Evolutionary conservation across 2,797 vertebrate species (phyloP).

Genomic region (Muscicapa striata): DNA sequence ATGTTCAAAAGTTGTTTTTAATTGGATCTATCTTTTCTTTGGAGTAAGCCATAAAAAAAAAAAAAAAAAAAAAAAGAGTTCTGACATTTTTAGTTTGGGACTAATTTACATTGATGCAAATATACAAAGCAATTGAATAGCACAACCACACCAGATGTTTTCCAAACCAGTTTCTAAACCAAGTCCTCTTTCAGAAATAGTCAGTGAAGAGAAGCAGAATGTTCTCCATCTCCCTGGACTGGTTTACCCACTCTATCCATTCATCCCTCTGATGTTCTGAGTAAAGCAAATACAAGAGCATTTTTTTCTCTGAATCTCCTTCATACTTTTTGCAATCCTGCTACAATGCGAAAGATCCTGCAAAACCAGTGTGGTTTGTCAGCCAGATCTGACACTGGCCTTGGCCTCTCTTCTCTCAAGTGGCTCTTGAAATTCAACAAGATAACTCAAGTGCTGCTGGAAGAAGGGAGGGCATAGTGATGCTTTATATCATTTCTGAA

Average conservation of each 20-base stretch:
- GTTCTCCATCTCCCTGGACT: not conserved
- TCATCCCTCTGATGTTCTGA: not conserved
- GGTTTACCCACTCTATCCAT: not conserved
- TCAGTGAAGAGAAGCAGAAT: not conserved
- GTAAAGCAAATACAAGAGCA: not conserved
- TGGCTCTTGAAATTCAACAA: slow-evolving; percentile 54
- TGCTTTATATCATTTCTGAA: slow-evolving; percentile 49
- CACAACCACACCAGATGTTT: not conserved
- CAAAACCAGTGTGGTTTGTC: not conserved
- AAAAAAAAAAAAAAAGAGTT: not conserved
- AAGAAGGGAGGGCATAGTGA: not conserved
- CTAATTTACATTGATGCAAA: not conserved
- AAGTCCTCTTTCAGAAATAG: not conserved
- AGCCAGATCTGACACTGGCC: slow-evolving; percentile 26
- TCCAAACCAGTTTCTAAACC: not conserved
- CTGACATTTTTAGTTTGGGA: not conserved
- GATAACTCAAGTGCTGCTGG: slow-evolving; percentile 43
- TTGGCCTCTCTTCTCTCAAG: slow-evolving; percentile 22
- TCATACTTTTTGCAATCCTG: not conserved
- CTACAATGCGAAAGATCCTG: not conserved
- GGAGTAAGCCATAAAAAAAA: not conserved
- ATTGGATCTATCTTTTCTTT: not conserved
- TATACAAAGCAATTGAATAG: not conserved
- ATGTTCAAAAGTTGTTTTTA: not conserved
- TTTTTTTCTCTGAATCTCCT: not conserved